Evolutionary conservation across 1,140 invertebrate genomes (phyloP), one percentile per base, ranked within the genome.

Genomic region (Probaryconus sp.): DNA sequence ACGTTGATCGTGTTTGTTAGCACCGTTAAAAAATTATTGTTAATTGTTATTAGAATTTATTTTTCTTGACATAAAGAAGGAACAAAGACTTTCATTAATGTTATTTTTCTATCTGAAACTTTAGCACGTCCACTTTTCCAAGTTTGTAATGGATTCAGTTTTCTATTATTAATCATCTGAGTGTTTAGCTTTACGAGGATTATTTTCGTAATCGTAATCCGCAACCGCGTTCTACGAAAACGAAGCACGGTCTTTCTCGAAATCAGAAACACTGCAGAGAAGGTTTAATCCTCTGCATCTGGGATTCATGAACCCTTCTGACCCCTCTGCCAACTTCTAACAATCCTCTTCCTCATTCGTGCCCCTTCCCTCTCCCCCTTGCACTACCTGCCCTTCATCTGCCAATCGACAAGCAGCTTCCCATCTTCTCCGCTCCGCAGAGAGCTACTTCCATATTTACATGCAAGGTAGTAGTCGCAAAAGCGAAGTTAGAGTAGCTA

Each of bases 381-480:
- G 43, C 55, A 48, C 55, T 73, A 67, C 69, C 75, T 63, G 42
- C 68, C 48, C 68, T 55, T 60, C 58, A 50, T 63, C 50, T 64
- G 60, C 81, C 83, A 83, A 85, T 83, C 81, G 78, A 75, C 79
- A 74, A 75, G 74, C 81, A 76, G 80, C 77, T 82, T 70, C 75
- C 79, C 77, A 79, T 79, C 77, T 79, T 81, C 77, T 64, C n/a
- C n/a, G 53, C 75, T 78, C 76, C 76, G 74, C 76, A 61, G 60
- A 79, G 74, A 81, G 82, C 82, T 83, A 83, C 83, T 85, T 86
- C 81, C 83, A 85, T 85, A 85, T 86, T 85, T 86, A 85, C 83
- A 85, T 80, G 81, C 79, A 76, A 81, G 78, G 78, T 79, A 80
- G 76, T 81, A 80, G 76, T 81, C 80, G 79, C 81, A 81, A 84